A percentile compares a stretch with the other conserved stretches of the same genome.
phyloP scores from a whole-genome alignment of 2,797 vertebrate genomes.

The Argentina silus region DNA sequence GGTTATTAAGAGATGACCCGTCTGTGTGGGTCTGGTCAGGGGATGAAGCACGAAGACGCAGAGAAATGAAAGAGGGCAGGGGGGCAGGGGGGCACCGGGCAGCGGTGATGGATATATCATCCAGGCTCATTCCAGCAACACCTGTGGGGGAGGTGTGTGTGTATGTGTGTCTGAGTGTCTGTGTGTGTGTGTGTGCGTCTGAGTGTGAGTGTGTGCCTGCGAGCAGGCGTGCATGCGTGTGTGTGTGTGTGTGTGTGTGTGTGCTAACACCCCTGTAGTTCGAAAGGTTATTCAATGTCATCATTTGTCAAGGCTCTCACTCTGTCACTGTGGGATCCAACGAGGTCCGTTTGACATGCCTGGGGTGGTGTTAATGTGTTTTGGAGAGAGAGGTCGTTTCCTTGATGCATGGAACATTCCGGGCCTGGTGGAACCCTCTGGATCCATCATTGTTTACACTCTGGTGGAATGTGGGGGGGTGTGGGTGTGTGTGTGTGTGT shows the following conservation, averaged over 20 bases:
- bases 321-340: slow-evolving; percentile 46
- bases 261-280: neutral
- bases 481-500: slow-evolving; percentile 37
- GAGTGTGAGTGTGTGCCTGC: slow-evolving; percentile 1
- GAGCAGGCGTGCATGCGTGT: no score
- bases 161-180: slow-evolving; percentile 15
- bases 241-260: slow-evolving; percentile 1
- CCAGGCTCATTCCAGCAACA: slow-evolving; percentile 45
- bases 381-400: slow-evolving; percentile 15
- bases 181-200: neutral
- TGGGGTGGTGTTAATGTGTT: neutral
- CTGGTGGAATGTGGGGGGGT: no score
- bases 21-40: slow-evolving; percentile 13
- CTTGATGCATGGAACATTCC: slow-evolving; percentile 46
- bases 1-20: neutral
- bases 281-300: slow-evolving; percentile 25
- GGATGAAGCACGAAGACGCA: no score
- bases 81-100: slow-evolving; percentile 27
- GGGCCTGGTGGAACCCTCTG: slow-evolving; percentile 25
- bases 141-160: slow-evolving; percentile 22
- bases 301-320: slow-evolving; percentile 46
- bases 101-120: slow-evolving; percentile 42
- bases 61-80: slow-evolving; percentile 1
- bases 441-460: slow-evolving; percentile 59
- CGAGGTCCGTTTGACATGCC: slow-evolving; percentile 48